Evolutionary conservation across 2,797 vertebrate species (phyloP), one percentile per base, ranked within the genome.

Genomic region (Sebastes iracundus): DNA sequence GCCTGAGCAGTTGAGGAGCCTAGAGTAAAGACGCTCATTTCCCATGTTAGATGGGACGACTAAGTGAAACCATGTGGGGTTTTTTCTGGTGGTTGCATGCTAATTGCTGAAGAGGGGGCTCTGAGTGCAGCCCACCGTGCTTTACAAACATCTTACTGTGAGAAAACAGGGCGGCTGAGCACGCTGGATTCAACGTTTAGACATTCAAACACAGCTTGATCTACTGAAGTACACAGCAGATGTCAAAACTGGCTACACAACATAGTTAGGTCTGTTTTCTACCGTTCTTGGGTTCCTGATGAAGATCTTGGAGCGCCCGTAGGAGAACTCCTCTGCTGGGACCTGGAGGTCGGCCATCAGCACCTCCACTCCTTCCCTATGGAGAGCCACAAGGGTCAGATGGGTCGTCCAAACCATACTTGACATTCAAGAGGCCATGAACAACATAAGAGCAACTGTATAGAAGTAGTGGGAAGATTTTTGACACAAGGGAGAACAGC

Each of bases 271-370:
- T 53, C 53, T 58, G 46, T 56, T 52, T 61, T 6, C 68, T 97
- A 99, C 99, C 80, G 97, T 99, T 96, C 97, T 97, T 59, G 99
- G 98, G 93, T 99, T 99, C 93, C 99, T 97, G 95, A 99, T 99
- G 94, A 99, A 99, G 92, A 99, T 98, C 95, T 99, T 99, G 72
- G 98, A 99, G 94, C 97, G 97, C 13, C 99, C 98, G 7, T 97
- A 98, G 1, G 98, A 95, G 77, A 96, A 98, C 79, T 99, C 99
- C 75, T 99, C 99, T 69, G 91, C 68, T 23, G 97, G 95, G 85
- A 99, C 96, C 88, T 96, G 92, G 87, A 99, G 89, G 88, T 97
- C 95, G 25, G 91, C 94, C 94, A 99, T 97, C 74, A 99, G 93
- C 66, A 98, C 97, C 88, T 99, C 96, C 65, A 99, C 98, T 69